Percentiles rank a stretch among this genome's conserved stretches.
These are phyloP conservation scores for Ataeniobius toweri DNA, from an alignment of 2,797 vertebrate genomes.

Conservation along the genomic window DNA sequence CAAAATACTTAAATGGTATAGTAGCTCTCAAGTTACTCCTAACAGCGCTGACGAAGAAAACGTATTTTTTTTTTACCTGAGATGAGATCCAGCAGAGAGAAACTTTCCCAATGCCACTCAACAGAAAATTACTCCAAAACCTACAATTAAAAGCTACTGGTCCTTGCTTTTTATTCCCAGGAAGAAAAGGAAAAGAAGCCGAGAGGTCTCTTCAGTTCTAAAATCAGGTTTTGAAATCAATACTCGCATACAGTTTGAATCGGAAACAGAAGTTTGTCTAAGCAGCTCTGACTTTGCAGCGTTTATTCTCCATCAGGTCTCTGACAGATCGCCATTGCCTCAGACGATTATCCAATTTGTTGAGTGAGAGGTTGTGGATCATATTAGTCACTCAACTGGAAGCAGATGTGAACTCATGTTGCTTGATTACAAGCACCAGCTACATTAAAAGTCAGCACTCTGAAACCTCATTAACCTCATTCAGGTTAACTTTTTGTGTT, in stretches of 20 bases:
- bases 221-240: slow-evolving; percentile 26
- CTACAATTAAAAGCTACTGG: not conserved
- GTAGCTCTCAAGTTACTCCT: slow-evolving; percentile 12
- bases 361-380: slow-evolving; percentile 33
- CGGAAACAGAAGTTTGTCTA: slow-evolving; percentile 9
- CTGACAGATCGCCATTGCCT: slow-evolving; percentile 13
- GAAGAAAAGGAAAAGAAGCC: not conserved
- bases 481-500: slow-evolving; percentile 30
- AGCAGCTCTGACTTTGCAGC: slow-evolving; percentile 18
- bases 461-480: slow-evolving; percentile 29
- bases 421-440: slow-evolving; percentile 24
- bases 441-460: slow-evolving; percentile 26
- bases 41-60: not conserved
- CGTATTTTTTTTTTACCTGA: not conserved
- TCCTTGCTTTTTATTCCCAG: not conserved
- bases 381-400: slow-evolving; percentile 39
- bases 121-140: not conserved
- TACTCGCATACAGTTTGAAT: slow-evolving; percentile 13
- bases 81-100: slow-evolving; percentile 22
- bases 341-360: slow-evolving; percentile 15
- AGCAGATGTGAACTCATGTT: slow-evolving; percentile 38
- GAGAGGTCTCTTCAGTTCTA: slow-evolving; percentile 11
- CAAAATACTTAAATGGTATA: slow-evolving; percentile 19
- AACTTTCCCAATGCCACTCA: not conserved
- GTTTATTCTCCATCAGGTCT: slow-evolving; percentile 12